Conservation (phyloP, 2,113 vertebrate genomes). For the Columbina picui region DNA sequence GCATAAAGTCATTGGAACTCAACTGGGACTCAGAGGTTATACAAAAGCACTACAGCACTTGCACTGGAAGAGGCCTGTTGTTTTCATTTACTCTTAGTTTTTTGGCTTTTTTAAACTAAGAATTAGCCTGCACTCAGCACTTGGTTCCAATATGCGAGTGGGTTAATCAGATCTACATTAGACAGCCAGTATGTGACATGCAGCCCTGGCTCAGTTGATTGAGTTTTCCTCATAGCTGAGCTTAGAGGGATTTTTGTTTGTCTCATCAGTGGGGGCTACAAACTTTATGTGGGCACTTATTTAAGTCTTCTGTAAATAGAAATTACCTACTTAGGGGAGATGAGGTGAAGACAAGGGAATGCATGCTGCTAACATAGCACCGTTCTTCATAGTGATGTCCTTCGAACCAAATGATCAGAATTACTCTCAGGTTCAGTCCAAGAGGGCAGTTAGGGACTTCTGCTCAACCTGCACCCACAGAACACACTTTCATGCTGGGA, state of each 20-base stretch:
- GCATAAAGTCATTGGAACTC: neutral
- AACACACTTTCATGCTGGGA: neutral
- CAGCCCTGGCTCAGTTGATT: neutral
- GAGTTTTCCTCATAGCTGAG: neutral
- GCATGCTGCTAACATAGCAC: neutral
- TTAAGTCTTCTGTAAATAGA: neutral
- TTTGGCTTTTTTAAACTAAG: neutral
- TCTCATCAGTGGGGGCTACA: neutral
- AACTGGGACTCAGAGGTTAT: neutral
- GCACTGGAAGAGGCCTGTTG: neutral
- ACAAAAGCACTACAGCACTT: constrained; percentile 31
- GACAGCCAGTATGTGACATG: neutral
- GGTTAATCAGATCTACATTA: neutral
- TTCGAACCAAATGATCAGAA: neutral
- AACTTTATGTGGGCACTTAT: neutral
- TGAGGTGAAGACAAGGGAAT: neutral
- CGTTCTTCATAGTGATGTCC: neutral
- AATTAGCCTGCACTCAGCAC: neutral
- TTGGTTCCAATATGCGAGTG: accelerated
- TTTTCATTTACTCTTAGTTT: neutral
- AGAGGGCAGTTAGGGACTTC: neutral
- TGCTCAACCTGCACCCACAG: neutral
- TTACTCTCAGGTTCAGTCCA: neutral
- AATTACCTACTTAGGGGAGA: neutral
- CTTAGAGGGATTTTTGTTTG: neutral